A percentile compares a stretch with the other conserved stretches of the same genome.
phyloP scores from a whole-genome alignment of 2,113 vertebrate species.

The Nothoprocta perdicaria region DNA sequence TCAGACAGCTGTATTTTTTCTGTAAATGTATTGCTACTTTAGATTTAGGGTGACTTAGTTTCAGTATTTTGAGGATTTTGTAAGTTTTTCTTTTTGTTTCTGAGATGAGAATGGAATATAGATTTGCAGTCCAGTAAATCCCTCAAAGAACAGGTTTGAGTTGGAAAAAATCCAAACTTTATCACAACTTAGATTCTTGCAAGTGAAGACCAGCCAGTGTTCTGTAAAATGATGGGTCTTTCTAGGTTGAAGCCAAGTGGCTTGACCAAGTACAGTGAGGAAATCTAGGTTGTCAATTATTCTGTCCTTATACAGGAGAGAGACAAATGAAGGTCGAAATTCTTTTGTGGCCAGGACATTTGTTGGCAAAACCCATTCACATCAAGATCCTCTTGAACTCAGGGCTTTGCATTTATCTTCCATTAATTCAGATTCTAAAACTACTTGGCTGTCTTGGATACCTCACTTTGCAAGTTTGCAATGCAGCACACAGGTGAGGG shows the following conservation, averaged over 20 bases:
- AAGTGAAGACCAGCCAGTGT: neutral
- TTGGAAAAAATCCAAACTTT: neutral
- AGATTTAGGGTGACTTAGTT: neutral
- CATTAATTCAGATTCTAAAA: conserved; percentile 10
- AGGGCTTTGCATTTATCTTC: neutral
- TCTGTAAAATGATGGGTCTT: neutral
- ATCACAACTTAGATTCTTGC: neutral
- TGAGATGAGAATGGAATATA: neutral
- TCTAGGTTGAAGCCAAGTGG: neutral
- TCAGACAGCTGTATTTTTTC: neutral
- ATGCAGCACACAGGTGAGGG: neutral
- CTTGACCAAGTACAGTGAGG: neutral
- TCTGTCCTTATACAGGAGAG: neutral
- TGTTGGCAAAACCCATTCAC: neutral
- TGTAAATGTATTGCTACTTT: neutral
- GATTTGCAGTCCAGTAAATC: neutral
- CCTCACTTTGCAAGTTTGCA: neutral
- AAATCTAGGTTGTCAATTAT: neutral
- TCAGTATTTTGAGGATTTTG: too few species aligned
- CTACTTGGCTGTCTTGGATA: neutral
- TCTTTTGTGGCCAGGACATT: neutral
- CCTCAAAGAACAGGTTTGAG: neutral
- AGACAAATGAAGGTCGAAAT: neutral
- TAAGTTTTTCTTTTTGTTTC: neutral
- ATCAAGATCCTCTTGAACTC: neutral